Base-by-base conservation (phyloP, 2,113 vertebrate genomes). In the Ceuthmochares aereus region DNA sequence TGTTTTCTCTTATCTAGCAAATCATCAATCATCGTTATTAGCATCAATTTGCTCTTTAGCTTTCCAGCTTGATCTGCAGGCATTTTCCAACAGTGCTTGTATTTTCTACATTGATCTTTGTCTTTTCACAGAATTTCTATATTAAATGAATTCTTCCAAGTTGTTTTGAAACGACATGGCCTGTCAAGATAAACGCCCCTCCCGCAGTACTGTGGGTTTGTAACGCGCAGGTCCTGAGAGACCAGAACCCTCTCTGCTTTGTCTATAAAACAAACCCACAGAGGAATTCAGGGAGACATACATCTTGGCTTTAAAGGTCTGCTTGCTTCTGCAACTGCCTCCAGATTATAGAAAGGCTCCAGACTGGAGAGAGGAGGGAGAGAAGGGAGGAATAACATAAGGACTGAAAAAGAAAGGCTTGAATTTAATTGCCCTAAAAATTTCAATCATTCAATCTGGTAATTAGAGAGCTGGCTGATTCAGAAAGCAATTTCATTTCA, bases 341-440 rank as follows among this genome's bases (percentile, higher is more conserved):
- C 97, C 96, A 97, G 97, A 98, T 97, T 96, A 96, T 80, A 97
- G 90, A 89, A 96, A 92, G 96, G 87, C 96, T 97, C 97, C 97
- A 97, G 95, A 97, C 94, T 96, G 86, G 76, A 94, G 76, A 47
- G 75, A 86, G 92, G 81, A 92, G 96, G 89, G 67, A 86, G 94
- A 54, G 58, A 93, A 92, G 76, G 86, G 94, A 89, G 85, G 56
- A 81, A 90, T 87, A 95, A 78, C 55, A 54, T 68, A 90, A 83
- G 84, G 80, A 97, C 90, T 93, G 93, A 78, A 90, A 94, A 96
- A 97, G 87, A 92, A 97, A 94, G 60, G 52, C 84, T 93, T 94
- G 94, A 95, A 95, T 95, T 93, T 97, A 97, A 97, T 97, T 98
- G 96, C 96, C 96, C 92, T 97, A 94, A 96, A 94, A 97, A 96